phyloP scores from a whole-genome alignment of 2,888 invertebrate genomes.

The Punctoribates punctum region DNA sequence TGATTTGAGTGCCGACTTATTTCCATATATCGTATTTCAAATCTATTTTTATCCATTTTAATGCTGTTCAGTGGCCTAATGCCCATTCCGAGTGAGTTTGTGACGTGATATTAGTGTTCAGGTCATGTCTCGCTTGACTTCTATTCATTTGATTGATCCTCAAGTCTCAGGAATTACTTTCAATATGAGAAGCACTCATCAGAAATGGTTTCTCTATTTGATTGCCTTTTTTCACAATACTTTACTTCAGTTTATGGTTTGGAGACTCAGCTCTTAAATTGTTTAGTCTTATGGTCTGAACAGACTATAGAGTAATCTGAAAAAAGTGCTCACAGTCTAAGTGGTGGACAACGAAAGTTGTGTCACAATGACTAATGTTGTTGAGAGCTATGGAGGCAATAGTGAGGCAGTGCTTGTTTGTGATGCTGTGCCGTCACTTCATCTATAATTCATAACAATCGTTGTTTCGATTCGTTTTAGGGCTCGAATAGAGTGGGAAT shows the following conservation, averaged over 20 bases:
- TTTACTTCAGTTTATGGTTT: neutral
- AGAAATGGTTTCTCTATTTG: neutral
- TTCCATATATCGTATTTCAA: too few species aligned
- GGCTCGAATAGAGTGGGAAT: neutral
- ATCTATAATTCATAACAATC: conserved; percentile 33
- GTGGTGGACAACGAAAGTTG: neutral
- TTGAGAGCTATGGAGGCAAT: too few species aligned
- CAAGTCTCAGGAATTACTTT: conserved; percentile 20
- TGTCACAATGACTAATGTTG: conserved; percentile 30
- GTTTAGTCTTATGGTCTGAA: neutral
- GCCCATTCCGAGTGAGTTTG: too few species aligned
- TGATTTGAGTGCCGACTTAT: too few species aligned
- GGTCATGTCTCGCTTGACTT: neutral
- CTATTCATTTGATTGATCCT: neutral
- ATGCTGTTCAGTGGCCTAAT: too few species aligned
- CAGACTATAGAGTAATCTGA: neutral
- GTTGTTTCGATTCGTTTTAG: neutral
- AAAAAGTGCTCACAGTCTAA: neutral
- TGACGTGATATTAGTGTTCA: conserved; percentile 21
- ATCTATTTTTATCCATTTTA: too few species aligned
- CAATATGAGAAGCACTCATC: conserved; percentile 6
- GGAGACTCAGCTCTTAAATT: neutral
- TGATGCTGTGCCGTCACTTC: neutral
- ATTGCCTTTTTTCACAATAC: neutral
- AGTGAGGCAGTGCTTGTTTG: neutral